Evolutionary conservation across 2,797 vertebrate genomes (phyloP), one percentile per base, ranked within the genome.

Genomic region (Squalus acanthias): DNA sequence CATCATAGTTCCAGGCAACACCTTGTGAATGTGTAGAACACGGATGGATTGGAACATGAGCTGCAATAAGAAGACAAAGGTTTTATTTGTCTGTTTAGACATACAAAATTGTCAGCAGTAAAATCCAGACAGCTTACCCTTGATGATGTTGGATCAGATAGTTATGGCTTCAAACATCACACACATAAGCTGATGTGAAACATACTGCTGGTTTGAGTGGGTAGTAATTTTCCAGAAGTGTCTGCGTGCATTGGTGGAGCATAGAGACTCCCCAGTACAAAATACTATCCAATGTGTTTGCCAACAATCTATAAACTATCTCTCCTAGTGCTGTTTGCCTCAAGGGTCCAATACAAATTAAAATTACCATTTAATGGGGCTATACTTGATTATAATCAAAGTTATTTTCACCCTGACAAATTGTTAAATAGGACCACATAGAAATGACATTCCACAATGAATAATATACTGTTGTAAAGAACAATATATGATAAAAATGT

Each of bases 21-120:
- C 98, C 99, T 72, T 98, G 96, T 0, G 96, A n/a, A 0, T 97
- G 97, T 0, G 99, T 98, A 96, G 98, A 97, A 0, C 12, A 0
- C 0, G 99, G 99, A 96, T 99, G 98, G 96, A 99, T 97, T 0
- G 99, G 99, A 96, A 99, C 97, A 96, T 99, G 99, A 97, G 98
- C 99, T 99, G 98, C 91, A 96, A 22, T 50, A 72, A 95, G 46
- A 29, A 95, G 46, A 70, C 22, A 8, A 33, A 29, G 8, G 6
- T 72, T 33, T 74, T 33, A 74, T 12, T 74, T 85, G 15, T 82
- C 5, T 39, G 15, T 5, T 85, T n/a, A n/a, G 76, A 82, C 20
- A 3, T 82, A 82, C n/a, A 8, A 76, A n/a, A 76, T 76, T 76
- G 74, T n/a, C 29, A n/a, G 74, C 10, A n/a, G 29, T 82, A n/a